Base-by-base conservation (phyloP, 92 coral and sea anemone genomes). In the Porites rus region DNA sequence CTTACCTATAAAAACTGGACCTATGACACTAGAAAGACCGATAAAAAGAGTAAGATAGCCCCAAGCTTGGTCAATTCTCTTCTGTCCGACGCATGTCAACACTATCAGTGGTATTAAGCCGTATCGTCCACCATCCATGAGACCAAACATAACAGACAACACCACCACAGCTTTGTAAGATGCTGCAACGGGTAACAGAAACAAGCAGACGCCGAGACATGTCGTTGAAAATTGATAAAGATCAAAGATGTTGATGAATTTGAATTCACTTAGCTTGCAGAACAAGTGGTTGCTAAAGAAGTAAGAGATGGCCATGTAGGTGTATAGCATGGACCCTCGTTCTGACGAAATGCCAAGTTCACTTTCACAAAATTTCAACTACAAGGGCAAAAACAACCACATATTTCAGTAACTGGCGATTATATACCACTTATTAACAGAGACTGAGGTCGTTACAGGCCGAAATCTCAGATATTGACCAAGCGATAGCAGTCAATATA, bases 201-300 rank as follows among this genome's bases (percentile, higher is more conserved):
- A 63, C 8, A 79, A 60, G 14, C 79, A 28, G 13, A 86, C 65
- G 54, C 93, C 93, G 28, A 21, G n/a, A 12, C 65, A 67, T 46
- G 73, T 85, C 75, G 83, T 54, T 7, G 87, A 74, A 46, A 71
- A 31, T 62, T 86, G 90, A 50, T 67, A 90, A 8, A 90, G 51
- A 58, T 75, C 54, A 53, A 86, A 86, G 8, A 76, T 70, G 67
- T 80, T 86, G 82, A 90, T 8, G 28, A 12, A 81, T 46, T 38
- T 67, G 11, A 70, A 84, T 31, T 80, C 88, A 8, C 85, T 81
- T 22, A 89, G 20, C 43, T 84, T 84, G 67, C 92, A 84, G 77
- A 89, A 89, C 22, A 79, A 12, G 50, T 84, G 89, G 64, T 89
- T 79, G 31, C 92, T 84, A 24, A 84, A 12, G 89, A 89, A 72